Conservation (phyloP, 1,140 invertebrate genomes). For the Latrodectus geometricus region DNA sequence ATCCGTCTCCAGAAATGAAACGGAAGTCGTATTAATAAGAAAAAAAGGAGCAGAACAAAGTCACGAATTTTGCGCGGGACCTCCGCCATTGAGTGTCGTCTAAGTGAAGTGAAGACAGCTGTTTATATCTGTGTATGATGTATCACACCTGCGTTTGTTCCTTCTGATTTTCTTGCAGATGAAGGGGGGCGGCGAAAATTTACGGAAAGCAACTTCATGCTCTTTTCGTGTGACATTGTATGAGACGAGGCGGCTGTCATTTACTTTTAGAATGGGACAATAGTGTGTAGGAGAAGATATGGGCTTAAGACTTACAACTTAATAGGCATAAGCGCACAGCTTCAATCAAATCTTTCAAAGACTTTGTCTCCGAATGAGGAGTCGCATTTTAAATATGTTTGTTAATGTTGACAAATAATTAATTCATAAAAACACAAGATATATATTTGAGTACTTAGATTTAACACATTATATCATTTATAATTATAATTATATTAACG, state of each 20-base stretch:
- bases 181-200: background rate
- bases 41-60: background rate
- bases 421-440: too few relatives aligned
- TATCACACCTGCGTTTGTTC: slow-evolving; percentile 44
- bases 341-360: too few relatives aligned
- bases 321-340: too few relatives aligned
- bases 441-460: too few relatives aligned
- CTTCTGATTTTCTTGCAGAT: too few relatives aligned
- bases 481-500: too few relatives aligned
- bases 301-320: background rate
- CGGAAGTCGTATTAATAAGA: slow-evolving; percentile 12
- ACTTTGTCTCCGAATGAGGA: too few relatives aligned
- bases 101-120: slow-evolving; percentile 32
- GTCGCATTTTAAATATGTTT: too few relatives aligned
- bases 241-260: slow-evolving; percentile 20
- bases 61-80: slow-evolving; percentile 23
- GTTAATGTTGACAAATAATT: too few relatives aligned
- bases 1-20: background rate
- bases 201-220: background rate
- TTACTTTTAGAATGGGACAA: slow-evolving; percentile 10
- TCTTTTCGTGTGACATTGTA: background rate
- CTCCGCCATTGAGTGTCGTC: slow-evolving; percentile 38
- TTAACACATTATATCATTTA: too few relatives aligned
- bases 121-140: slow-evolving; percentile 50
- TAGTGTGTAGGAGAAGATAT: background rate